Base-by-base conservation (phyloP, 2,797 vertebrate species). In the Chelidonichthys spinosus region DNA sequence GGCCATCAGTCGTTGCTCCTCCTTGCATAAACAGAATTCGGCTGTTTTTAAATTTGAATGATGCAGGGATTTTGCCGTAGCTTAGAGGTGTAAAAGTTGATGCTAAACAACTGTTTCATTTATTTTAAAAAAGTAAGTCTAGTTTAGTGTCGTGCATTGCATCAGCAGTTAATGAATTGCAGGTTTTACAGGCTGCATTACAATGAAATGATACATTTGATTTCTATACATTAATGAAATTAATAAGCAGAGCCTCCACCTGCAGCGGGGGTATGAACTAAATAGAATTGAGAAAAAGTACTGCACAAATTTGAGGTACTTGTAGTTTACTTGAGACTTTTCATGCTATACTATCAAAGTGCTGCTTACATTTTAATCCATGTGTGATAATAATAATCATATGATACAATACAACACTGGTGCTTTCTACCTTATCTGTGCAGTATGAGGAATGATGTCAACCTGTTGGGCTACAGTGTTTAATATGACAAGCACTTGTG, bases 401-500 rank as follows among this genome's bases (percentile, higher is more conserved):
- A 36, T 11, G 1, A 42, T 15, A 40, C 11, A 25, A 25, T 25
- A 25, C 25, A 25, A 25, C 25, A 25, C 25, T 25, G 25, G 25
- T 1, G 36, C 32, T 40, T 60, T 73, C 13, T 47, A 37, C 50
- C 15, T 53, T 13, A 58, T 60, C 78, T 5, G 17, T 68, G 36
- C n/a, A 25, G 53, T 14, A 42, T 7, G 15, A 40, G 33, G 42
- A 61, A 59, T 63, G 25, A 80, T 74, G 47, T 63, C 63, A 79
- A 54, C 54, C n/a, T 54, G 60, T 69, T 81, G 9, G 70, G 33
- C 46, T n/a, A 18, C 37, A 63, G 65, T 25, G 52, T 69, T 64
- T 72, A 54, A 65, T 58, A 68, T 65, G 68, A 74, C 59, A 72
- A 60, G 79, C 65, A 78, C 40, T 83, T 74, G 56, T 46, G 36